Evolutionary conservation across 1,140 invertebrate genomes (phyloP).

Genomic region (Scaptodrosophila lebanonensis): DNA sequence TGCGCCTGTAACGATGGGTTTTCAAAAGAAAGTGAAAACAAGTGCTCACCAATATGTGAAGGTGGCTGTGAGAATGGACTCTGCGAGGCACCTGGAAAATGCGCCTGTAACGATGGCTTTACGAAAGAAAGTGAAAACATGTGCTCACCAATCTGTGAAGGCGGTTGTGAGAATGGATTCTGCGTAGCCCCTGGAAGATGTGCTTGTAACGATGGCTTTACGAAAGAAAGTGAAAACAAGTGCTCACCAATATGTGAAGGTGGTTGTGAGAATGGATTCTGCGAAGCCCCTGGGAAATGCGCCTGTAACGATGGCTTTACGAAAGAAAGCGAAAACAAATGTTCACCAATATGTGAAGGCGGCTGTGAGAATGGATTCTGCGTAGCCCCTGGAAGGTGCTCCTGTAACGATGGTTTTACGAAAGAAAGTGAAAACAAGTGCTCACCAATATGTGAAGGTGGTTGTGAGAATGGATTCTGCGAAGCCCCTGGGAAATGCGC

Average conservation of each 20-base stretch:
- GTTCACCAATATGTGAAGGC: not conserved
- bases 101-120: slow-evolving; percentile 3
- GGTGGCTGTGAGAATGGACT: slow-evolving; percentile 5
- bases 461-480: slow-evolving; percentile 9
- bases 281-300: not conserved
- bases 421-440: slow-evolving; percentile 1
- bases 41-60: not conserved
- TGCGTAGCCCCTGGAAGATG: not conserved
- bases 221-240: slow-evolving; percentile 1
- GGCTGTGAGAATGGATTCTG: slow-evolving; percentile 12
- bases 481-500: slow-evolving; percentile 1
- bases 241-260: slow-evolving; percentile 3
- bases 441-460: not conserved
- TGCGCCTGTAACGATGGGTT: slow-evolving; percentile 5
- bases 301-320: not conserved
- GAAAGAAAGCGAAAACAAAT: not conserved
- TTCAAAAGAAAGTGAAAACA: not conserved
- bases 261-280: slow-evolving; percentile 10
- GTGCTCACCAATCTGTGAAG: slow-evolving; percentile 3
- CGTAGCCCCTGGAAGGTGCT: not conserved
- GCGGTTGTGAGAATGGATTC: slow-evolving; percentile 6
- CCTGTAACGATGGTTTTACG: not conserved
- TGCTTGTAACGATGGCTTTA: slow-evolving; percentile 6
- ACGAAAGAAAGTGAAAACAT: slow-evolving; percentile 1
- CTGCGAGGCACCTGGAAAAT: not conserved